Base-by-base conservation (phyloP, 2,888 invertebrate species). In the Augiades crinisus region DNA sequence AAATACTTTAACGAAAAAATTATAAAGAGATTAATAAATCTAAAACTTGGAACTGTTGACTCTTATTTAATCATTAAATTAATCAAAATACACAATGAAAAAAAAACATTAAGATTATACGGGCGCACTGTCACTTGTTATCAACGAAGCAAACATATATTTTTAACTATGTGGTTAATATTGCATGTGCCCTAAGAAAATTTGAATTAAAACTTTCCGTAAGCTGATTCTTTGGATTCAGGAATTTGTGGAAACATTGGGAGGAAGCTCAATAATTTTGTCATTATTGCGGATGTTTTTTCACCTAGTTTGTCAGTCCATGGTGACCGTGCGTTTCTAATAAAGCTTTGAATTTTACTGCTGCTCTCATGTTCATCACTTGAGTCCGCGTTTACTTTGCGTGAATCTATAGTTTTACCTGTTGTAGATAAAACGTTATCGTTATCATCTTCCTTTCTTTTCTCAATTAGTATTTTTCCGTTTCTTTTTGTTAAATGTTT, bases 231-330 rank as follows among this genome's bases (percentile, higher is more conserved):
- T 24, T 8, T 31, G 8, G 10, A 13, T 6, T 24, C 22, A 4
- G 60, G 68, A n/a, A 72, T 44, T 58, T 69, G 65, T 10, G 79
- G 79, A 45, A 80, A 81, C 67, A 80, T 68, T 2, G 81, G 81
- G 27, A 79, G 60, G 51, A 72, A 67, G 36, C 67, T 65, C 4
- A 79, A 54, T 17, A 72, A 45, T 56, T 73, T 78, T 0, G 66
- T 51, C 46, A 71, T 55, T 2, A 67, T 27, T 17, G 53, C 49
- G 2, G 67, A 54, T 24, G 65, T 57, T 54, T 68, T 73, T 8
- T 73, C 67, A 8, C 67, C 67, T 13, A 70, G 51, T 53, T 71
- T 75, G 19, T 72, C 63, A 40, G 65, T 67, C 67, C 70, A 73
- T 1, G 75, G 67, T 8, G 81, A 81, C 44, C 79, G 65, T 12